Evolutionary conservation across 2,888 invertebrate genomes (phyloP), one percentile per base, ranked within the genome.

Genomic region (Dorcus hopei): DNA sequence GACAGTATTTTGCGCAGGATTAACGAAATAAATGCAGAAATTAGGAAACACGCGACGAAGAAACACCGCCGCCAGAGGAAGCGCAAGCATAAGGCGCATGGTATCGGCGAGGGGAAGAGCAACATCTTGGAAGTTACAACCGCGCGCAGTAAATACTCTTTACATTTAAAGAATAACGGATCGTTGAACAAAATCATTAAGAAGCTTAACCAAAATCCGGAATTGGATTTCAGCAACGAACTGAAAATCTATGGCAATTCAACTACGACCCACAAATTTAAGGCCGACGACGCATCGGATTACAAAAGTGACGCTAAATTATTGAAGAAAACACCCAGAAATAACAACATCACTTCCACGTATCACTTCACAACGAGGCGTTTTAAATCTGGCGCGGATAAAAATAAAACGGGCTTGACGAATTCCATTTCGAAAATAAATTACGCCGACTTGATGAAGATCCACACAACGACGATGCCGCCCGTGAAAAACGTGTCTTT

Each of bases 141-240:
- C 39, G 16, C 19, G 45, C 23, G 16, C 41, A 14, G 7, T 7
- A 14, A 41, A 41, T 6, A 8, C 56, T 11, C 16, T 16, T 2
- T 57, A 9, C 3, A 62, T 2, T 38, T 54, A 41, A 50, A 53
- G 42, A 58, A 54, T 2, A 57, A 62, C 23, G 54, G 57, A 6
- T 50, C 61, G 9, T 48, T 65, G 9, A 57, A 52, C 23, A 61
- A 59, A 38, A 52, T 64, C 5, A 65, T 64, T 4, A 49, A 58
- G 39, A 62, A 64, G 39, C 48, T 62, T 8, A 65, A 65, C 39
- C 51, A 61, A 42, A 65, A 66, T 53, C 63, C 65, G 6, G 62
- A 65, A 51, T 48, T 48, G 11, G 59, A 57, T 53, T 65, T 61
- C 14, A 60, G 59, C n/a, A 59, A 65, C 8, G 58, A 58, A 52